Base-by-base conservation (phyloP, 2,113 vertebrate species). In the Brevimyrus niger region DNA sequence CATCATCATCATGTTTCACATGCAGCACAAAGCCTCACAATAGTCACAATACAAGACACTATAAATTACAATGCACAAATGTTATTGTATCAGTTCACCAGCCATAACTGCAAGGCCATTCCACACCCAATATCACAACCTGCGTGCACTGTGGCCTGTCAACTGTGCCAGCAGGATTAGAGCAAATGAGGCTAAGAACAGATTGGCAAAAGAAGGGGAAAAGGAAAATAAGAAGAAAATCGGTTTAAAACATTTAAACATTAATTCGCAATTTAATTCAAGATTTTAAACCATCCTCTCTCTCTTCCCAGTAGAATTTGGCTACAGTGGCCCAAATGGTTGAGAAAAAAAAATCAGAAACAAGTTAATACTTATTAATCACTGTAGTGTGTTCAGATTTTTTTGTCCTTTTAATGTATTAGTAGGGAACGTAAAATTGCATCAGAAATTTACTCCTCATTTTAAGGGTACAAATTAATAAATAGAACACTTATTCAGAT, bases 171-270 rank as follows among this genome's bases (percentile, higher is more conserved):
- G 88, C 85, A 76, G 93, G 94, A 94, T 93, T 94, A 94, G 87
- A 65, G 89, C 91, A 93, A 93, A 92, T 87, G 92, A 93, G 93
- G 94, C 92, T 94, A 94, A 94, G 93, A 93, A 93, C 94, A 93
- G 93, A 94, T 94, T 94, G 92, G 90, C 91, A 90, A 89, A 91
- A 82, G 86, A 85, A 53, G 90, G 46, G 87, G 80, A 86, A 91
- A 92, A 91, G 91, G 87, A 92, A 92, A 93, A 91, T 90, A 90
- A 93, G 92, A 90, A 90, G 90, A 90, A 92, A 94, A 94, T 94
- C 93, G 90, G 90, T 94, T 94, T 94, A 93, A 92, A 93, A 88
- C 92, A 91, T 47, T 69, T 80, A 90, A 94, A 94, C 91, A 90
- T 90, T 92, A 91, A 91, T 92, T 93, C 73, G 91, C 89, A 91